Conservation (phyloP, 2,113 vertebrate species). For the Hymenochirus boettgeri region DNA sequence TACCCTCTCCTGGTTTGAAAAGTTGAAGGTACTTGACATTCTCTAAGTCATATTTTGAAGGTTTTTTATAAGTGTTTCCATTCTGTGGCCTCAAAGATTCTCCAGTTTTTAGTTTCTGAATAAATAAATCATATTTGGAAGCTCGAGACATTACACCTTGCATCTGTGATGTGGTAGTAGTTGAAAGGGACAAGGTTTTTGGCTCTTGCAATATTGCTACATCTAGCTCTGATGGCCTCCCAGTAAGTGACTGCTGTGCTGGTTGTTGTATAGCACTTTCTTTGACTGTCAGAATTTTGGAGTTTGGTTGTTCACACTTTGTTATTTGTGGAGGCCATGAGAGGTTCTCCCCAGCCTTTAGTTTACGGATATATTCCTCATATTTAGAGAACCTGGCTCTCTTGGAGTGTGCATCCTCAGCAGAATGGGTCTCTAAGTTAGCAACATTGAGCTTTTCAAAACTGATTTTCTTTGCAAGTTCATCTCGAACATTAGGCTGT, state of each 20-base stretch:
- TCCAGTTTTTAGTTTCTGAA: slow-evolving; percentile 92
- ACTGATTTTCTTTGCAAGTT: slow-evolving; percentile 93
- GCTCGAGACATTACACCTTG: slow-evolving; percentile 83
- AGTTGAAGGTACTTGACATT: slow-evolving; percentile 96
- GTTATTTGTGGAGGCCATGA: slow-evolving; percentile 79
- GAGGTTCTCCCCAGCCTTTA: slow-evolving; percentile 89
- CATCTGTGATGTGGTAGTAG: slow-evolving; percentile 74
- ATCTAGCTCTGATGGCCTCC: slow-evolving; percentile 64
- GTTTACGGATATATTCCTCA: slow-evolving; percentile 96
- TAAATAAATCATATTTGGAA: slow-evolving; percentile 97
- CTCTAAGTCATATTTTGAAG: slow-evolving; percentile 97
- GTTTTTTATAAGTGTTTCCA: slow-evolving; percentile 87
- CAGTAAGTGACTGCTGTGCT: slow-evolving; percentile 59
- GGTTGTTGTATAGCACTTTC: slow-evolving; percentile 45
- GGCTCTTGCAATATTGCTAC: slow-evolving; percentile 77
- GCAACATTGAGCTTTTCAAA: slow-evolving; percentile 87
- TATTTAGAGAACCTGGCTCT: slow-evolving; percentile 95
- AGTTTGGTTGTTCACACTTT: slow-evolving; percentile 76
- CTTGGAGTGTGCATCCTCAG: slow-evolving; percentile 79
- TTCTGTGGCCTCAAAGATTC: slow-evolving; percentile 91
- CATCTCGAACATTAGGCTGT: slow-evolving; percentile 89
- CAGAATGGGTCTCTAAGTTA: slow-evolving; percentile 68
- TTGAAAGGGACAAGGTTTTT: slow-evolving; percentile 76
- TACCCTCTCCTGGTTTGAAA: slow-evolving; percentile 94
- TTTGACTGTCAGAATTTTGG: slow-evolving; percentile 73